Conservation (phyloP, 2,797 vertebrate species). For the Rhinogobio ventralis region DNA sequence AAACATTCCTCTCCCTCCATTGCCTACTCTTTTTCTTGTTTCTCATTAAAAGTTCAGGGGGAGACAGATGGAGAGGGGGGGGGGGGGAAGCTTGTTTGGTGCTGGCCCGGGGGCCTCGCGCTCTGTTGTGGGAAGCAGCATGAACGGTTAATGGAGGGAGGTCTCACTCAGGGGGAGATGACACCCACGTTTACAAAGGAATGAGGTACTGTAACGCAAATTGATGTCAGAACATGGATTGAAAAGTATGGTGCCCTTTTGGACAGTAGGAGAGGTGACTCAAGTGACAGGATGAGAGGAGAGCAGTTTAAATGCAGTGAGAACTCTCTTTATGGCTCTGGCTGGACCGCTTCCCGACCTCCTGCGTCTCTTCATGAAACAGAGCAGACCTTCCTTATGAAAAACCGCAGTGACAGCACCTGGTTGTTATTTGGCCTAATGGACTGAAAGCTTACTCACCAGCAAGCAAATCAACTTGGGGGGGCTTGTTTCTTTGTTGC, state of each 20-base stretch:
- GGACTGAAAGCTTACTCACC: slow-evolving; percentile 78
- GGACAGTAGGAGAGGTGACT: slow-evolving; percentile 65
- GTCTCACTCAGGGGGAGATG: slow-evolving; percentile 72
- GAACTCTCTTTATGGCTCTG: slow-evolving; percentile 66
- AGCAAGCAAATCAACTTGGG: slow-evolving; percentile 75
- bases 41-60: slow-evolving; percentile 73
- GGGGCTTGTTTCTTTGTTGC: slow-evolving; percentile 75
- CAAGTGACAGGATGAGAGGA: slow-evolving; percentile 69
- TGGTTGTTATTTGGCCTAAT: slow-evolving; percentile 84
- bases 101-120: slow-evolving; percentile 61
- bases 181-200: slow-evolving; percentile 68
- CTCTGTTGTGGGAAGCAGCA: slow-evolving; percentile 74
- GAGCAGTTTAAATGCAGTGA: slow-evolving; percentile 70
- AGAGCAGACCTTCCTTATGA: slow-evolving; percentile 76
- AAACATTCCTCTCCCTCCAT: slow-evolving; percentile 66
- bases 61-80: slow-evolving; percentile 33
- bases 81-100: slow-evolving; percentile 68
- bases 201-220: slow-evolving; percentile 41
- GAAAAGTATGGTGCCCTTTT: slow-evolving; percentile 55
- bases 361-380: slow-evolving; percentile 80
- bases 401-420: slow-evolving; percentile 78
- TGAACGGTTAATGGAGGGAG: slow-evolving; percentile 70
- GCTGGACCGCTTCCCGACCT: slow-evolving; percentile 81
- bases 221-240: slow-evolving; percentile 62
- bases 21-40: slow-evolving; percentile 57